Percentiles rank a stretch among this genome's conserved stretches.
Conservation (phyloP, 2,797 vertebrate species). For the Holocentrus rufus region DNA sequence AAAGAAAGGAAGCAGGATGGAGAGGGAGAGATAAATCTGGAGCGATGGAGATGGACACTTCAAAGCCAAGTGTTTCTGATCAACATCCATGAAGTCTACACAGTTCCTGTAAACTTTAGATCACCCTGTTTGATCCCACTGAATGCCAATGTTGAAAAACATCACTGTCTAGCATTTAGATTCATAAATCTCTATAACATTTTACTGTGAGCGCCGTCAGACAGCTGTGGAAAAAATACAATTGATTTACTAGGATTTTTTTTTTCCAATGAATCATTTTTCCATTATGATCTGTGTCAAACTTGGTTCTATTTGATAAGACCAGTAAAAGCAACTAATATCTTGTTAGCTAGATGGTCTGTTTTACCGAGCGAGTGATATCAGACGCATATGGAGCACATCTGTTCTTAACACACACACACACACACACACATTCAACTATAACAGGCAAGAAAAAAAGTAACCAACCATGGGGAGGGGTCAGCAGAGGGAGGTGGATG, state of each 20-base stretch:
- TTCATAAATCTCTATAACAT: conserved; percentile 41
- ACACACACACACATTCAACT: not conserved
- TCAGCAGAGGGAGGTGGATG: not conserved
- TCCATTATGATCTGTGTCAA: conserved; percentile 44
- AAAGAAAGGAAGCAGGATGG: not conserved
- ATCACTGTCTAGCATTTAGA: conserved; percentile 44
- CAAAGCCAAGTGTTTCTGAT: conserved; percentile 16
- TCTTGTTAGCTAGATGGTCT: conserved; percentile 35
- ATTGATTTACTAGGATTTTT: conserved; percentile 28
- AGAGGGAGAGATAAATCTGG: conserved; percentile 26
- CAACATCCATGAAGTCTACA: conserved; percentile 21
- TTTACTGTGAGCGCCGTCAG: conserved; percentile 22
- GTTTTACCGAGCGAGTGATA: conserved; percentile 38
- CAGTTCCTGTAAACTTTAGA: conserved; percentile 31
- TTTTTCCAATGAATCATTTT: conserved; percentile 24
- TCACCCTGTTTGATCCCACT: conserved; percentile 36
- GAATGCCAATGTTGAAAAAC: conserved; percentile 41
- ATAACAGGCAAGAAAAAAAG: too few species aligned
- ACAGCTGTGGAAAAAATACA: conserved; percentile 43
- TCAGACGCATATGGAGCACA: conserved; percentile 50
- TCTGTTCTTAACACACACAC: conserved; percentile 36
- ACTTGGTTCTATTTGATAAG: conserved; percentile 48
- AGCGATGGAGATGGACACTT: conserved; percentile 25
- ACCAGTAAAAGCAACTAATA: conserved; percentile 46
- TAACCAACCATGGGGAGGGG: too few species aligned